Evolutionary conservation across 2,113 vertebrate species (phyloP), one percentile per base, ranked within the genome.

Genomic region (Silurus asotus): DNA sequence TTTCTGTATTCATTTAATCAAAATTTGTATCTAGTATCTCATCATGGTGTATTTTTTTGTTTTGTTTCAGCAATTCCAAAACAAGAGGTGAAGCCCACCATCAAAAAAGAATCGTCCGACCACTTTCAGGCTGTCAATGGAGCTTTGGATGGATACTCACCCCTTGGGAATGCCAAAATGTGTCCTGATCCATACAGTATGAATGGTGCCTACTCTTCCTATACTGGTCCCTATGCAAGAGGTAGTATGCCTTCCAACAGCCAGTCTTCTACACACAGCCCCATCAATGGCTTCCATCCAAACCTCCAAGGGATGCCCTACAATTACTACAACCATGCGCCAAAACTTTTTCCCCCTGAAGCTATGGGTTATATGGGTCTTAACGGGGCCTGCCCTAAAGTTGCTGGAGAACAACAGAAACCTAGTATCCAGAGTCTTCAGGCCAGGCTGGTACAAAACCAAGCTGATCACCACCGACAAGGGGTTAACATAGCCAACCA

Each of bases 191-290:
- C 96, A 0, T 97, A 97, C 93, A 96, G 94, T 92, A 93, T 96
- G 93, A 95, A 94, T 91, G 96, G 95, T 89, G 96, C 96, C 87
- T 98, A 97, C 90, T 94, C 96, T 91, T 95, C 96, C 83, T 97
- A 95, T 90, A 96, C 97, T 92, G 96, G 96, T 91, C 97, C 96
- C 96, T 99, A 97, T 96, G 97, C 97, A 96, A 97, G 96, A 94
- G 96, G 96, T 91, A 93, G 94, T 93, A 95, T 97, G 89, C 93
- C 96, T 95, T 89, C 91, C 87, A 92, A 90, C 88, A 93, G 95
- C 94, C 97, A 97, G 94, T 93, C 96, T 94, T 95, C 97, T 62
- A 91, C 94, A 88, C 92, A 91, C 17, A 92, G 93, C 88, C 89
- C 92, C 53, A 89, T 99, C 89, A 99, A 99, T 1, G 96, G 96